Evolutionary conservation across 2,797 vertebrate species (phyloP), one percentile per base, ranked within the genome.

Genomic region (Lacerta agilis): DNA sequence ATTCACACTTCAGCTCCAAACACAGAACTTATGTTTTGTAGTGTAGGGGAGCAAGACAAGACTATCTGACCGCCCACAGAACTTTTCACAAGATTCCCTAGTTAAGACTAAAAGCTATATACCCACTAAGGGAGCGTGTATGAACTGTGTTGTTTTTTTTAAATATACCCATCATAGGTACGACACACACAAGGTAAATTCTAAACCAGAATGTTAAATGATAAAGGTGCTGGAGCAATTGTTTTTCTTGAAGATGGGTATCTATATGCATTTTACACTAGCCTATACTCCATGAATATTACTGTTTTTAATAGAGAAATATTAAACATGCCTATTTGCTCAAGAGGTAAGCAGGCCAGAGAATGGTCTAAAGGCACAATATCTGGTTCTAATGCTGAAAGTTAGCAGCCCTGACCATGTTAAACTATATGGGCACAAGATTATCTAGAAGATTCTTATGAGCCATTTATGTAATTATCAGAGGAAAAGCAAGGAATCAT

Each of bases 181-280:
- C 27, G 45, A 69, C 17, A 3, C 29, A 33, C 41, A 66, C 49
- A 55, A 43, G 13, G 45, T 58, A 58, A 73, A 58, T 1, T 2
- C 4, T 36, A 9, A 75, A 87, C 8, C 25, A 8, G 72, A 80
- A 45, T 13, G 18, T 55, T 36, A 77, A 77, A 55, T 38, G 41
- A 33, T 79, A 93, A 85, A 90, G 17, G 88, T 89, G 86, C 18
- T 94, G 73, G 82, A 91, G 91, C 93, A 91, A 89, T 84, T 92
- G 79, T 78, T 55, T 85, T 85, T 88, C 33, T 71, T 27, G 29
- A 71, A 90, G 85, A 93, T 80, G 87, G 66, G 73, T 76, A 90
- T 78, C 84, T 17, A 66, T 29, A 67, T 15, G 8, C 29, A 18
- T 64, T 82, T 67, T 49, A 29, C 41, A 41, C n/a, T 64, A 73